These are phyloP conservation scores for Rissa tridactyla DNA, from an alignment of 2,113 vertebrate genomes.

Conservation along the genomic window DNA sequence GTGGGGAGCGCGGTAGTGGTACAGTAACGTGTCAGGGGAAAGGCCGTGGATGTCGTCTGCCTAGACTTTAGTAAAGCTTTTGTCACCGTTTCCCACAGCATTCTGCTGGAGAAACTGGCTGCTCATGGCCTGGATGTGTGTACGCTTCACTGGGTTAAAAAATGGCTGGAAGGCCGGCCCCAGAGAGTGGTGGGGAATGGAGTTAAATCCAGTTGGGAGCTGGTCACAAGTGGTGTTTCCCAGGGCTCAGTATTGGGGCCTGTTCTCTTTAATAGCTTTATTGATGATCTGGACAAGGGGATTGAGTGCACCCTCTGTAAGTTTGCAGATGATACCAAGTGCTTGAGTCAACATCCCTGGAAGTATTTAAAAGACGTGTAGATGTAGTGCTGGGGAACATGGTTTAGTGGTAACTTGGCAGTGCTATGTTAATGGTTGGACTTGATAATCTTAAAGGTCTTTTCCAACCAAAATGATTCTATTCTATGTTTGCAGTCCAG, in stretches of 20 bases:
- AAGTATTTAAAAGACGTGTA: neutral
- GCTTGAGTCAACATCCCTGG: neutral
- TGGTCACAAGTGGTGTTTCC: neutral
- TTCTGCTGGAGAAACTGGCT: neutral
- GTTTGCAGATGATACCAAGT: neutral
- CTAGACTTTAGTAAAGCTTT: neutral
- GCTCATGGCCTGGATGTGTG: neutral
- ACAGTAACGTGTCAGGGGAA: neutral
- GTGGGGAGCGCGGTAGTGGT: neutral
- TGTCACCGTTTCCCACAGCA: neutral
- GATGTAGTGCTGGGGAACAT: neutral
- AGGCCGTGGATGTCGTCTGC: neutral
- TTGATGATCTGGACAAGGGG: neutral
- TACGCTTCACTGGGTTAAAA: neutral
- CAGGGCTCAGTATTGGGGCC: neutral
- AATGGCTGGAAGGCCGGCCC: neutral
- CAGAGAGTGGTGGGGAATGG: neutral
- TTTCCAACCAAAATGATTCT: neutral
- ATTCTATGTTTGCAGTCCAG: neutral
- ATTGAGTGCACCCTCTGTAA: neutral
- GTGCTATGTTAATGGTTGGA: neutral
- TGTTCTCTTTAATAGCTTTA: neutral
- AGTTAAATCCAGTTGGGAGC: neutral
- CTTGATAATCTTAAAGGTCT: neutral
- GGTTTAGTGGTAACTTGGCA: neutral